Conservation (phyloP, 2,888 invertebrate genomes). For the Drosophila anceps region DNA sequence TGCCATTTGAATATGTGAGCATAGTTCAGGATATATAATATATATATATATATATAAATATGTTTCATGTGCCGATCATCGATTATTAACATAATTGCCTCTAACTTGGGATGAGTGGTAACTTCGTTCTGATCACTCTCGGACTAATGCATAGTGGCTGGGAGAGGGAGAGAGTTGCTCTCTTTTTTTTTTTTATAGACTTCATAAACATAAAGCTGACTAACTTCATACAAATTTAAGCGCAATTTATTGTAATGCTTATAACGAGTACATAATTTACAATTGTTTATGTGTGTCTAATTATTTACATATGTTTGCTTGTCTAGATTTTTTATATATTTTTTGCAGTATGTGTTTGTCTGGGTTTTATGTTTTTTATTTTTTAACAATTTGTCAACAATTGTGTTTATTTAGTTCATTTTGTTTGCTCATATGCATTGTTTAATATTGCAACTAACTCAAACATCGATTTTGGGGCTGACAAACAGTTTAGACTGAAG, state of each 20-base stretch:
- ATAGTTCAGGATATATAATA: constrained; percentile 36
- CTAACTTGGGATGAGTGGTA: constrained; percentile 5
- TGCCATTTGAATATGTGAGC: constrained; percentile 47
- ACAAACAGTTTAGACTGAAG: not conserved
- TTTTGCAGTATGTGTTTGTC: constrained; percentile 22
- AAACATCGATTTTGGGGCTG: not conserved
- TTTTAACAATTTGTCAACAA: constrained; percentile 61
- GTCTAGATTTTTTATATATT: constrained; percentile 16
- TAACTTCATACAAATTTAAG: constrained; percentile 53
- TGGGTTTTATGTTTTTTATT: constrained; percentile 1
- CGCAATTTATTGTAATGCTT: constrained; percentile 44
- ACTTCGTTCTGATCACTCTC: constrained; percentile 27
- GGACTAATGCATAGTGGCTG: not conserved
- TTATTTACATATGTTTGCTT: constrained; percentile 66
- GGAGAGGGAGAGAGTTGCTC: constrained; percentile 13
- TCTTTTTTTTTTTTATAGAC: not conserved
- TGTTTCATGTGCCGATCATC: constrained; percentile 31
- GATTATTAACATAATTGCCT: constrained; percentile 28
- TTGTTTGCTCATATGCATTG: constrained; percentile 26
- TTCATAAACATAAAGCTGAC: constrained; percentile 17
- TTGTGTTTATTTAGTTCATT: constrained; percentile 34
- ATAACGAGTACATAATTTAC: constrained; percentile 75
- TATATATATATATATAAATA: constrained; percentile 24
- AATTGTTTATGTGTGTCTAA: constrained; percentile 48
- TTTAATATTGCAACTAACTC: constrained; percentile 27